These are phyloP conservation scores for Mormyrus hasselquistii DNA, from an alignment of 2,797 vertebrate species.

Conservation along the genomic window DNA sequence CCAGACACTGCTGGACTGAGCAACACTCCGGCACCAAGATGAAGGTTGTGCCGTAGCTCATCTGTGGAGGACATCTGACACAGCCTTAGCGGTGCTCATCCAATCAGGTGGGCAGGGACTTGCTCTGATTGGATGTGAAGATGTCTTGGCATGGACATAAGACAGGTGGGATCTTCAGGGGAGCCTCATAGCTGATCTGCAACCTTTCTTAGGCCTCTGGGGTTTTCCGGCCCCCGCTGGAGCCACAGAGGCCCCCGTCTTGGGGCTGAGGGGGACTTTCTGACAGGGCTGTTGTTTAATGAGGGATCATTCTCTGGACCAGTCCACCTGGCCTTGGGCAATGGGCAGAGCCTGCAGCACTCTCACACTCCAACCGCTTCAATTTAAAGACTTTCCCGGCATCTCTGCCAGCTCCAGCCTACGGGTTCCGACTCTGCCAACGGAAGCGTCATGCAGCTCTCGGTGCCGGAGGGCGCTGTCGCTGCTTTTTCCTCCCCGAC, in stretches of 20 bases:
- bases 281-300: neutral
- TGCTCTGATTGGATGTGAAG: neutral
- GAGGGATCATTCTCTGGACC: neutral
- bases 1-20: neutral
- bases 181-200: neutral
- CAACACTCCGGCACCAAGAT: neutral
- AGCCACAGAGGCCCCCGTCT: neutral
- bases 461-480: neutral
- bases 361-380: neutral
- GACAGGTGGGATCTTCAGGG: neutral
- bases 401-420: neutral
- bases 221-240: neutral
- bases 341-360: neutral
- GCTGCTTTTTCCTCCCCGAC: neutral
- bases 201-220: neutral
- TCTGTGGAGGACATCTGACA: neutral
- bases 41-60: neutral
- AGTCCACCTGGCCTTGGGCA: neutral
- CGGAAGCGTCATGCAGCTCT: neutral
- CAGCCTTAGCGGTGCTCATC: neutral
- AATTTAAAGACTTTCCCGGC: neutral
- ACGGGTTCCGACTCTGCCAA: neutral
- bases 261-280: neutral
- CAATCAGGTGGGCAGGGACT: neutral
- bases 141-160: neutral